Evolutionary conservation across 2,113 vertebrate species (phyloP).

Genomic region (Melanostigma gelatinosum): DNA sequence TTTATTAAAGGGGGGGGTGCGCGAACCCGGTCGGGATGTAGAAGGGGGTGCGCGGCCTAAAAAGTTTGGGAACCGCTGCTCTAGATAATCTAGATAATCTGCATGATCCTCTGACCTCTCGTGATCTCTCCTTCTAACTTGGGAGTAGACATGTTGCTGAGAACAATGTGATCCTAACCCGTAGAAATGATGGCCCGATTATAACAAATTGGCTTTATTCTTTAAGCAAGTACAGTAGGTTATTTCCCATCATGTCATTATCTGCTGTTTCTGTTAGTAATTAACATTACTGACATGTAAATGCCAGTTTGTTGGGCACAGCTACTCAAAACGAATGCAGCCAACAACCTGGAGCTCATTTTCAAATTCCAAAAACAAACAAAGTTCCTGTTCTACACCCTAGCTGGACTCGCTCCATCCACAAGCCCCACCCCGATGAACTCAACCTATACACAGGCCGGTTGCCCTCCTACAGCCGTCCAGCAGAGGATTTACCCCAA

Average conservation of each 20-base stretch:
- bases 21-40: too few species aligned
- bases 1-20: too few species aligned
- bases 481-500: conserved; percentile 18
- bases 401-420: conserved; percentile 8
- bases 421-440: conserved; percentile 7
- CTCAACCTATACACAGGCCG: not conserved
- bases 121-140: not conserved
- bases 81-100: not conserved
- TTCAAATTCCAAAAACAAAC: not conserved
- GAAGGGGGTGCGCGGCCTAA: too few species aligned
- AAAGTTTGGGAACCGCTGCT: too few species aligned
- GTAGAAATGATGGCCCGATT: not conserved
- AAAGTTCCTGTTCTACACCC: conserved; percentile 16
- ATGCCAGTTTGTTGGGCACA: too few species aligned
- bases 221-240: too few species aligned
- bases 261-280: too few species aligned
- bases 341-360: not conserved
- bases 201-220: too few species aligned
- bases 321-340: too few species aligned
- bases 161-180: not conserved
- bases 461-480: not conserved
- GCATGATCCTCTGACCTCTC: not conserved
- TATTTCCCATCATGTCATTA: too few species aligned
- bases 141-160: not conserved
- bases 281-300: too few species aligned